Evolutionary conservation across 2,888 invertebrate genomes (phyloP), one percentile per base, ranked within the genome.

Genomic region (Callyntrura sp.): DNA sequence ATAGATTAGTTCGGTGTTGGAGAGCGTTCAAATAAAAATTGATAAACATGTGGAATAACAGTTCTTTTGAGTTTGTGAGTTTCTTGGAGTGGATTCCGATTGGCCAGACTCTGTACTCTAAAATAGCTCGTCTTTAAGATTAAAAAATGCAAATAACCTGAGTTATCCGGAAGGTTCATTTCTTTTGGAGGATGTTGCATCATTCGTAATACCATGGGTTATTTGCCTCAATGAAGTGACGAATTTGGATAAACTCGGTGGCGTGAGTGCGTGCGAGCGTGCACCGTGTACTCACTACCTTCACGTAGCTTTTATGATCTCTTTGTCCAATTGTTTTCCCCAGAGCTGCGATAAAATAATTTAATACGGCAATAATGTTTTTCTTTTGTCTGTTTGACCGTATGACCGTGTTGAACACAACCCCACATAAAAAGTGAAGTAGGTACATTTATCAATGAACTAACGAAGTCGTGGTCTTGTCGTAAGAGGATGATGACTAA

Each of bases 251-350:
- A 35, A 35, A 35, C 35, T 35, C 6, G 35, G 35, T 35, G 35
- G 35, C 35, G 60, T 76, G 51, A 9, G 76, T 76, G 55, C 55
- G 76, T 51, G 48, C 20, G 20, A 45, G 43, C 25, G 25, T 65
- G 65, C 65, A 65, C 60, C 8, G 17, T 0, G 45, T n/a, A 45
- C 35, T 11, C n/a, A 17, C 28, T 25, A 65, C 14, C 0, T 12
- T 65, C 9, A 62, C 35, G 6, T 35, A n/a, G 6, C 25, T 76
- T 76, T 76, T 55, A 76, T 76, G 76, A 76, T 76, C 76, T 76
- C 76, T 76, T 76, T 76, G 76, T 76, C 51, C 76, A 28, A 76
- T 76, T 76, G 76, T 76, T 20, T 76, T n/a, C 55, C 28, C 8
- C 43, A 12, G 11, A 43, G 43, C 45, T 68, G 35, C n/a, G 28